Percentiles rank a stretch among this genome's conserved stretches.
phyloP scores from a whole-genome alignment of 2,888 invertebrate species.

The Meiosimyza platycephala region DNA sequence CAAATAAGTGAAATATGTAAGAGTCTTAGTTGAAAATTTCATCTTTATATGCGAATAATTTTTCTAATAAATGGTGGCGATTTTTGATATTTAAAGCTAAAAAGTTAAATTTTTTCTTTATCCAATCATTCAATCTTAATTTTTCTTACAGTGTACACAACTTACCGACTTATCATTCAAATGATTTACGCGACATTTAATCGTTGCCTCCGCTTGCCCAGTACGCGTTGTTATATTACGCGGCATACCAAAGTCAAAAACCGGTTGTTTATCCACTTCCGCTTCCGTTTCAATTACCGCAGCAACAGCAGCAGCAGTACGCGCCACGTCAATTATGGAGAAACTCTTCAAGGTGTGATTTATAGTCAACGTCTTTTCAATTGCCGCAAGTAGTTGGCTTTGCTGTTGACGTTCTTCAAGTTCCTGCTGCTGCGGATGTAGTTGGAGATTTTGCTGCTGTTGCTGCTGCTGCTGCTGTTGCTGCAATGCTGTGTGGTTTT shows the following conservation, averaged over 20 bases:
- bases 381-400: conserved; percentile 28
- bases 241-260: conserved; percentile 87
- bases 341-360: conserved; percentile 60
- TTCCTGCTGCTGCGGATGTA: conserved; percentile 46
- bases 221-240: conserved; percentile 88
- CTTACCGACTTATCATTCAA: conserved; percentile 87
- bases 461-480: conserved; percentile 37
- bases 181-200: conserved; percentile 88
- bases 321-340: conserved; percentile 53
- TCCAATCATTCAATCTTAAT: background rate
- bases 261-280: conserved; percentile 60
- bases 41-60: too few species aligned
- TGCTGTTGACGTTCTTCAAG: conserved; percentile 48
- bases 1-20: too few species aligned
- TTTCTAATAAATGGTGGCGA: too few species aligned
- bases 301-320: conserved; percentile 43
- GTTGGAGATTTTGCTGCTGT: conserved; percentile 32
- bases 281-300: conserved; percentile 40
- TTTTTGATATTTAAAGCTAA: too few species aligned
- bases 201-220: conserved; percentile 83
- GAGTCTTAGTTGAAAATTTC: too few species aligned
- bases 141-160: conserved; percentile 16
- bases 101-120: too few species aligned
- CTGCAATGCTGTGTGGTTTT: conserved; percentile 5
- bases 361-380: conserved; percentile 42